Base-by-base conservation (phyloP, 2,797 vertebrate genomes). In the Semotilus atromaculatus region DNA sequence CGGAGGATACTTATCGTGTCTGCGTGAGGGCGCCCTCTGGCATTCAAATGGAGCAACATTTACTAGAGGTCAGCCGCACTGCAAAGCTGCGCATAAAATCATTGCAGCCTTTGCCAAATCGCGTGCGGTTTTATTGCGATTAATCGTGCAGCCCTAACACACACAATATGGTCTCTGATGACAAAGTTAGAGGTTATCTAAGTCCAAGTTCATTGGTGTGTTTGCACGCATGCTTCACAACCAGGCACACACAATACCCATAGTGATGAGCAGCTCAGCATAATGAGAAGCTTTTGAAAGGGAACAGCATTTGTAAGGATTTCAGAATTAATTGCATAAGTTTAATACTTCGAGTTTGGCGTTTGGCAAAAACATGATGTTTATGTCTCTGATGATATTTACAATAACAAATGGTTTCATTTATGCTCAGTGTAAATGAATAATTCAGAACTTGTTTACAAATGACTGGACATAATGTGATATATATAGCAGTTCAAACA, bases 391-490 rank as follows among this genome's bases (percentile, higher is more conserved):
- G n/a, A 10, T 51, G 45, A 74, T 74, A 53, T 53, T 74, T 31
- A 51, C 19, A 53, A 13, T 21, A 31, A 74, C 45, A 74, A 51
- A 74, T 53, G 31, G 19, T 34, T 74, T 23, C 21, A 53, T 74
- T 45, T 74, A 13, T 51, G 18, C 18, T 31, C 8, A 74, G 31
- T 34, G 10, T 74, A 29, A 75, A 75, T 75, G 19, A 75, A 75
- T 55, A 75, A 75, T 75, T 75, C 72, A 75, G 10, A 74, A 53
- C 1, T 74, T 53, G 72, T 53, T 73, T 73, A 73, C 72, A 74
- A 16, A 53, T 18, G 45, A 18, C 9, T 74, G 9, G 5, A 53
- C 29, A 53, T 74, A 34, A 53, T 51, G 45, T 74, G 29, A 53
- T 74, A 3, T 74, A 3, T 31, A 31, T 73, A 51, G 43, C 43